phyloP scores from a whole-genome alignment of 2,888 invertebrate genomes.

The Zygothrica quintamaculata region DNA sequence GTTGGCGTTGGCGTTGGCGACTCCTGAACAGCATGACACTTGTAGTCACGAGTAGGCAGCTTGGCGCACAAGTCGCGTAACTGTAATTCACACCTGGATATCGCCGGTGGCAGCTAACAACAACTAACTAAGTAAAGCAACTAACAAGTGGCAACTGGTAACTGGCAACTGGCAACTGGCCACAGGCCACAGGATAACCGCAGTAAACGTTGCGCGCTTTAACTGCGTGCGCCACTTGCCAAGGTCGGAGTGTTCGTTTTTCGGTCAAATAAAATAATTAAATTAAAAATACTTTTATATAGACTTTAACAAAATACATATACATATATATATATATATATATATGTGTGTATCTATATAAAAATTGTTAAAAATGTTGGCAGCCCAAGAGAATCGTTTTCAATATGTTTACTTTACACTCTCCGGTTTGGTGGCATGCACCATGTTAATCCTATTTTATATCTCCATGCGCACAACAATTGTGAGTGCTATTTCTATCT shows the following conservation, averaged over 20 bases:
- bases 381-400: slow-evolving; percentile 75
- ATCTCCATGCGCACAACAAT: slow-evolving; percentile 78
- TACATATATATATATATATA: slow-evolving; percentile 11
- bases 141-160: not conserved
- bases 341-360: not conserved
- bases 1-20: slow-evolving; percentile 43
- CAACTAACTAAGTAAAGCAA: no score
- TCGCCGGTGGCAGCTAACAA: slow-evolving; percentile 11
- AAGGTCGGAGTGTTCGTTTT: slow-evolving; percentile 39
- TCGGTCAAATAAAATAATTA: slow-evolving; percentile 36
- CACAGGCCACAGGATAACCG: slow-evolving; percentile 4
- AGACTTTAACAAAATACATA: slow-evolving; percentile 10
- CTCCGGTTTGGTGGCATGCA: slow-evolving; percentile 80
- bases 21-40: slow-evolving; percentile 69
- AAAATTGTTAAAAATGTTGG: slow-evolving; percentile 52
- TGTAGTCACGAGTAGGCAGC: slow-evolving; percentile 60
- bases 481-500: slow-evolving; percentile 69
- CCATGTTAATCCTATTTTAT: slow-evolving; percentile 79
- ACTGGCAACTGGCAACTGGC: not conserved
- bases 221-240: slow-evolving; percentile 56
- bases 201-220: slow-evolving; percentile 15
- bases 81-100: slow-evolving; percentile 60
- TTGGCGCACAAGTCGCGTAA: slow-evolving; percentile 58
- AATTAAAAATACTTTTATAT: slow-evolving; percentile 41
- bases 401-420: slow-evolving; percentile 82